Conservation (phyloP, 2,797 vertebrate species). For the Rhabdomys pumilio region DNA sequence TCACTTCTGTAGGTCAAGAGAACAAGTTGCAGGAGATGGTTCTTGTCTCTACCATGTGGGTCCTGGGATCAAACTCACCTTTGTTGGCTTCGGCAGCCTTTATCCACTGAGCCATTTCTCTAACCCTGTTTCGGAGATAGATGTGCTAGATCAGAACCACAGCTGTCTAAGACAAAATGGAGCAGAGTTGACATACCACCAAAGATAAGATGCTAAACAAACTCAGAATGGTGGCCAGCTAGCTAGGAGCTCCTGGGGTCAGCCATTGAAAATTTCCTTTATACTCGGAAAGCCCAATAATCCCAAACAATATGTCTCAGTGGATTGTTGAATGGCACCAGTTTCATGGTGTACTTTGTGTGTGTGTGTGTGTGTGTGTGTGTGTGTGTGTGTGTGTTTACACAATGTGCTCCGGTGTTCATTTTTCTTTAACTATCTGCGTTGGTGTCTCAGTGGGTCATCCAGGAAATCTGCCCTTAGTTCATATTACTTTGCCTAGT, state of each 20-base stretch:
- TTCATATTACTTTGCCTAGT: slow-evolving; percentile 72
- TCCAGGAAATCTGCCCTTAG: slow-evolving; percentile 76
- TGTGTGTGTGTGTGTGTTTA: background rate
- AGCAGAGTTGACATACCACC: background rate
- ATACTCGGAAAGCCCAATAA: background rate
- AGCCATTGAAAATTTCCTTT: slow-evolving; percentile 1
- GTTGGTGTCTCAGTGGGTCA: slow-evolving; percentile 76
- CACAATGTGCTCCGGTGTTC: slow-evolving; percentile 57
- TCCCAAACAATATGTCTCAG: slow-evolving; percentile 47
- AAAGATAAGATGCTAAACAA: background rate
- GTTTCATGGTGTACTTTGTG: slow-evolving; percentile 17
- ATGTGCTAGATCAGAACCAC: background rate
- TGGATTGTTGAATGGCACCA: slow-evolving; percentile 39
- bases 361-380: background rate
- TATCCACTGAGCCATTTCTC: background rate
- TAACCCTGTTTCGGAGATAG: background rate
- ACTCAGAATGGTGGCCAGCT: background rate
- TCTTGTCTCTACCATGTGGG: background rate
- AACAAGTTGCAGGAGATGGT: background rate
- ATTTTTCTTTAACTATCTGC: slow-evolving; percentile 76
- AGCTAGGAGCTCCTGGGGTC: background rate
- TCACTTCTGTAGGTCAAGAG: background rate
- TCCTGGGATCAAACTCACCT: background rate
- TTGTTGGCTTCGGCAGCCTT: background rate
- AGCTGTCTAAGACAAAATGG: background rate